phyloP scores from a whole-genome alignment of 2,797 vertebrate genomes.

The Gobio occitaniae region DNA sequence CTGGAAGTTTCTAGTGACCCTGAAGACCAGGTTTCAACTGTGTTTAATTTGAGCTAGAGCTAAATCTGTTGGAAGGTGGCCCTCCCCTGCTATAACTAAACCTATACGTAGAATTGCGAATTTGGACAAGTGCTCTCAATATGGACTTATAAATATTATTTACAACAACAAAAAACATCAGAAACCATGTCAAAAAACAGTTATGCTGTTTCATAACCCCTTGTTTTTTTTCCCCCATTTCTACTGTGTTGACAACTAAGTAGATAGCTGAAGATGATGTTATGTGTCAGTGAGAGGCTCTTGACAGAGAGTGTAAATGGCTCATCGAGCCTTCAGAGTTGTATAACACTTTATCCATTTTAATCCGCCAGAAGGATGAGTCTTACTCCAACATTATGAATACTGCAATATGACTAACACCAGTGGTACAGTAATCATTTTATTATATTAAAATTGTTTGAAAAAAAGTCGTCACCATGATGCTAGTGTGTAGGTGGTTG shows the following conservation, averaged over 20 bases:
- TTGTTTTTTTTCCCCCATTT: background rate
- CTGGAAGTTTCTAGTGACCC: background rate
- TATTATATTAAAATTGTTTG: background rate
- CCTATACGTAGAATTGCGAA: background rate
- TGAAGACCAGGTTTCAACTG: background rate
- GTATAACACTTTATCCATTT: conserved; percentile 35
- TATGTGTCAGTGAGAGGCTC: conserved; percentile 45
- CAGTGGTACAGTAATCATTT: background rate
- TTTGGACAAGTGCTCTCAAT: background rate
- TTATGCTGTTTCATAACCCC: background rate
- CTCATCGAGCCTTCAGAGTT: conserved; percentile 62
- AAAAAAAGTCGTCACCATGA: too few species aligned
- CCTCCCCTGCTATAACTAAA: background rate
- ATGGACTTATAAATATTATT: background rate
- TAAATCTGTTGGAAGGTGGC: background rate
- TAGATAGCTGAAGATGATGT: background rate
- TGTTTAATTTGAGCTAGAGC: background rate
- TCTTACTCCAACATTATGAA: conserved; percentile 39
- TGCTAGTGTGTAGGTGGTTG: background rate
- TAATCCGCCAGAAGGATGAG: background rate
- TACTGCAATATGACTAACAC: conserved; percentile 51
- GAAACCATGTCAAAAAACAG: background rate
- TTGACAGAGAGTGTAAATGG: conserved; percentile 60
- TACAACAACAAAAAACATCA: background rate
- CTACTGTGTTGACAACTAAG: background rate